phyloP scores from a whole-genome alignment of 2,888 invertebrate genomes.

The Leucophenga montana region DNA sequence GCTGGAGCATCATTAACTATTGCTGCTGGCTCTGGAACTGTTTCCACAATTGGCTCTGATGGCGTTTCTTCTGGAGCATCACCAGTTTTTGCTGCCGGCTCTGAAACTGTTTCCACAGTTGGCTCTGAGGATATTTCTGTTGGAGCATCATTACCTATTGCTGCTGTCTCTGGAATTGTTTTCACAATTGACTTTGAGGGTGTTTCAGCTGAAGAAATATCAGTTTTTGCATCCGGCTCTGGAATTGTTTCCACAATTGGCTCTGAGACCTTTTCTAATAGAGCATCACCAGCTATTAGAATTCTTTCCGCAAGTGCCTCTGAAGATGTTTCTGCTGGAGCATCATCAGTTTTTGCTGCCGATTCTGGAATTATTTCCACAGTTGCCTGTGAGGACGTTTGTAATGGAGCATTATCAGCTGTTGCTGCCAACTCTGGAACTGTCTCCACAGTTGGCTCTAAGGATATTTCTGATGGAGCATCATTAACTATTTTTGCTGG shows the following conservation, averaged over 20 bases:
- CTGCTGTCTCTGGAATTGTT: background rate
- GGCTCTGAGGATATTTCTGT: too few species aligned
- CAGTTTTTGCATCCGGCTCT: too few species aligned
- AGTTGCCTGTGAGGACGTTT: too few species aligned
- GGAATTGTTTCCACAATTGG: background rate
- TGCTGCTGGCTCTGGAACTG: background rate
- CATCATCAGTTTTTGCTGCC: background rate
- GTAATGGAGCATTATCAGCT: background rate
- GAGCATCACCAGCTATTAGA: background rate
- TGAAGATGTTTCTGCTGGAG: background rate
- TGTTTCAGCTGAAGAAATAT: background rate
- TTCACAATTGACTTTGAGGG: background rate
- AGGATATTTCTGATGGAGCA: too few species aligned
- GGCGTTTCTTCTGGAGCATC: background rate
- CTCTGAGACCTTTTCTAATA: background rate
- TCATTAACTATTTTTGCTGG: background rate
- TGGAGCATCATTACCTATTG: too few species aligned
- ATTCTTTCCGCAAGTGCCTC: background rate
- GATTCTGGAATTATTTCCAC: background rate
- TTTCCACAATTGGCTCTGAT: background rate
- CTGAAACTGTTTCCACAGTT: too few species aligned
- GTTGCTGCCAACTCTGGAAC: background rate
- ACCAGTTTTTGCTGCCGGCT: background rate
- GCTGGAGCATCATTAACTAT: background rate
- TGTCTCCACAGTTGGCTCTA: background rate